phyloP scores from a whole-genome alignment of 2,888 invertebrate genomes.

The Coelinius sp. region DNA sequence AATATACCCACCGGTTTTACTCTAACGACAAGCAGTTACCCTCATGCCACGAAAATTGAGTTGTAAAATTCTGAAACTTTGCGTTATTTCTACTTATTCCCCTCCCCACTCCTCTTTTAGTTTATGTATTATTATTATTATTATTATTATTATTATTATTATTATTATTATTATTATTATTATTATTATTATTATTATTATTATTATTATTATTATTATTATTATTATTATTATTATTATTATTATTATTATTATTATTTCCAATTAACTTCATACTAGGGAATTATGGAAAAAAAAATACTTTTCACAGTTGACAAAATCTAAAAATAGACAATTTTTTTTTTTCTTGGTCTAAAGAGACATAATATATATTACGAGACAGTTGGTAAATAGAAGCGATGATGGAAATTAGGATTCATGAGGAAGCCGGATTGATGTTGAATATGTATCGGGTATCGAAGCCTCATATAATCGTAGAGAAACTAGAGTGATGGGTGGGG shows the following conservation, averaged over 20 bases:
- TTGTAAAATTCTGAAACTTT: conserved; percentile 28
- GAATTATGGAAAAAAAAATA: not conserved
- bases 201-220: no score
- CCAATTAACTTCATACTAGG: conserved; percentile 24
- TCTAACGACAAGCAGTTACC: conserved; percentile 28
- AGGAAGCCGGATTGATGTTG: conserved; percentile 5
- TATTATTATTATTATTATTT: no score
- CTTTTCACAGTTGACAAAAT: not conserved
- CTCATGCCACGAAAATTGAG: conserved; percentile 33
- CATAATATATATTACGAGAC: no score
- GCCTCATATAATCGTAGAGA: conserved; percentile 49
- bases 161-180: no score
- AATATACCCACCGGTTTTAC: not conserved
- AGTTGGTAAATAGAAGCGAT: not conserved
- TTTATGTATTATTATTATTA: not conserved
- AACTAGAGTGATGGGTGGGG: no score
- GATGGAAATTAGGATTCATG: not conserved
- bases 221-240: no score
- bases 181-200: no score
- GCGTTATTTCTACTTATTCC: not conserved
- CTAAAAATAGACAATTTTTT: not conserved
- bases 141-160: no score
- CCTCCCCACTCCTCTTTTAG: not conserved
- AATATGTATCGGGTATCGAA: conserved; percentile 57
- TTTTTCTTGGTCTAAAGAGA: not conserved